Base-by-base conservation (phyloP, 2,113 vertebrate genomes). In the Tachuris rubrigastra region DNA sequence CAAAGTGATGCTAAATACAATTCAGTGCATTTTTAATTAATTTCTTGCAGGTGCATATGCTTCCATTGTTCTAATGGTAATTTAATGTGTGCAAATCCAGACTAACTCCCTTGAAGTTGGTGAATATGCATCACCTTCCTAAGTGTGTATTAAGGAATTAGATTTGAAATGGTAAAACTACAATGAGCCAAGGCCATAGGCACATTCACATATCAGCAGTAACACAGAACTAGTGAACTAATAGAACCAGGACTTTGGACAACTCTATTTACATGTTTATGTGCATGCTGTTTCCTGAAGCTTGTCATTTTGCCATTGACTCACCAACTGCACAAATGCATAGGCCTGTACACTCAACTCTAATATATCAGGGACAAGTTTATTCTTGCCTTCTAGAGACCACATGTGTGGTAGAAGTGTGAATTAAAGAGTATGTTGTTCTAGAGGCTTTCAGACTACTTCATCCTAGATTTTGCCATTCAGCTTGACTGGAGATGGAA, bases 1-100 rank as follows among this genome's bases (percentile, higher is more conserved):
- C 89, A 96, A 93, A 92, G 86, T 55, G 81, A 81, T 95, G 60
- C 55, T 93, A 90, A 97, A 78, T 80, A 71, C 39, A 75, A 74
- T 68, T 80, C 37, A 74, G 47, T 66, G n/a, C 35, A 56, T 80
- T 90, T 93, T 89, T 4, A 71, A 92, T 93, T 81, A 90, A 41
- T 92, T 84, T 94, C 83, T 96, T 93, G 85, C 90, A 96, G 90
- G 88, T 94, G 90, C 58, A 5, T 74, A 22, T 0, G 0, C 44
- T 85, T 80, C 53, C 28, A 41, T 83, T 93, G 42, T 86, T 92
- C 44, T 81, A 41, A 72, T 74, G 52, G 18, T 84, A 96, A 78
- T 92, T 68, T 86, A 59, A 89, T 53, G 35, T 68, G 49, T 84
- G 73, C 77, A 89, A 72, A 95, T 94, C 66, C 53, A 89, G 66